These are phyloP conservation scores for Conistra vaccinii DNA, from an alignment of 2,888 invertebrate genomes.

Conservation along the genomic window DNA sequence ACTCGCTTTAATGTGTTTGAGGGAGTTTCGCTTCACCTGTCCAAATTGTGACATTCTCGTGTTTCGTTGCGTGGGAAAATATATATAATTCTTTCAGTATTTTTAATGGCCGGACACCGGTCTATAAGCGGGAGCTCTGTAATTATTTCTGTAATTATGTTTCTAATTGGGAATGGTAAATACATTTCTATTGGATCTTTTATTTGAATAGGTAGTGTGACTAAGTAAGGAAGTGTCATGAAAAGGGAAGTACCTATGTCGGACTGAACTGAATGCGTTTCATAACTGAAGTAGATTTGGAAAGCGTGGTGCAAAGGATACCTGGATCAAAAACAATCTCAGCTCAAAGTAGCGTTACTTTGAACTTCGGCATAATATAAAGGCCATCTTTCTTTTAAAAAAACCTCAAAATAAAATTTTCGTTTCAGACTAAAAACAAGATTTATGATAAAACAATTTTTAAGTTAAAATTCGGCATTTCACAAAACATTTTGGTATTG, in stretches of 20 bases:
- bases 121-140: slow-evolving; percentile 30
- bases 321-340: not conserved
- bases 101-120: slow-evolving; percentile 31
- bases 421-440: not conserved
- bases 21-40: slow-evolving; percentile 82
- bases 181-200: not conserved
- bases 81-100: slow-evolving; percentile 52
- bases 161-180: slow-evolving; percentile 28
- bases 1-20: slow-evolving; percentile 83
- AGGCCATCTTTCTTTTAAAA: not conserved
- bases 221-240: no score
- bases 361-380: not conserved
- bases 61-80: slow-evolving; percentile 43
- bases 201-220: not conserved
- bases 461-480: slow-evolving; percentile 3
- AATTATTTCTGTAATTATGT: slow-evolving; percentile 52
- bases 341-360: not conserved
- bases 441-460: slow-evolving; percentile 13
- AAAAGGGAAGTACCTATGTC: not conserved
- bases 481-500: slow-evolving; percentile 46
- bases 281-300: not conserved
- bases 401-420: not conserved
- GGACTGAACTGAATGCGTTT: not conserved
- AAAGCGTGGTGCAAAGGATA: not conserved
- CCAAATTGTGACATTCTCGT: slow-evolving; percentile 67